Conservation (phyloP, 2,113 vertebrate species). For the Pelodiscus sinensis region DNA sequence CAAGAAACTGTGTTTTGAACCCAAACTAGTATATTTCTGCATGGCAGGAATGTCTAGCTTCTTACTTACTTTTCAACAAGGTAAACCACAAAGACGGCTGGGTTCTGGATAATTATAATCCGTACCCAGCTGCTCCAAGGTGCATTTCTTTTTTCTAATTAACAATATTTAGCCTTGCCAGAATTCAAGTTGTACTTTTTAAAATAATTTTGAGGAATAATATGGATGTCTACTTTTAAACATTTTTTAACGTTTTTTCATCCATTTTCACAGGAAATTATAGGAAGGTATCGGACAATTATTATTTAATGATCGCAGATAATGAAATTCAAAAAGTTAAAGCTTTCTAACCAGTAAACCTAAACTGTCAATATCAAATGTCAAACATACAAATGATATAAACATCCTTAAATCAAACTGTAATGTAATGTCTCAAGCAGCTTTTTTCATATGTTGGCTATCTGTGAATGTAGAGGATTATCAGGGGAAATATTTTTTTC, state of each 20-base stretch:
- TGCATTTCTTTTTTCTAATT: background rate
- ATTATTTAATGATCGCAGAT: background rate
- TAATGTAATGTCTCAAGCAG: background rate
- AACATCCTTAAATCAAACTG: background rate
- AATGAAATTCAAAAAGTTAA: background rate
- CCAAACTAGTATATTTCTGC: background rate
- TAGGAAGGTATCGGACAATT: background rate
- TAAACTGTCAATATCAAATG: background rate
- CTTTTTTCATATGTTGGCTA: background rate
- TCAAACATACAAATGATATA: background rate
- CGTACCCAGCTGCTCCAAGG: conserved; percentile 7
- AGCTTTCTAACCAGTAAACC: background rate
- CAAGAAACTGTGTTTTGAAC: background rate
- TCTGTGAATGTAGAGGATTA: too few species aligned
- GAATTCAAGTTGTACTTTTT: background rate
- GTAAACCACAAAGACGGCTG: background rate
- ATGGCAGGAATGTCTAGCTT: background rate
- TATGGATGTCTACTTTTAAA: background rate
- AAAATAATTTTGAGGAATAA: background rate
- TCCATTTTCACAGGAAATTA: background rate
- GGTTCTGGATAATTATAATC: background rate
- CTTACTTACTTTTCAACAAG: background rate
- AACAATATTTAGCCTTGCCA: background rate
- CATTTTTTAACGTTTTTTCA: background rate
- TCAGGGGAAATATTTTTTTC: too few species aligned